Evolutionary conservation across 1,140 invertebrate genomes (phyloP), one percentile per base, ranked within the genome.

Genomic region (Drosophila simulans): DNA sequence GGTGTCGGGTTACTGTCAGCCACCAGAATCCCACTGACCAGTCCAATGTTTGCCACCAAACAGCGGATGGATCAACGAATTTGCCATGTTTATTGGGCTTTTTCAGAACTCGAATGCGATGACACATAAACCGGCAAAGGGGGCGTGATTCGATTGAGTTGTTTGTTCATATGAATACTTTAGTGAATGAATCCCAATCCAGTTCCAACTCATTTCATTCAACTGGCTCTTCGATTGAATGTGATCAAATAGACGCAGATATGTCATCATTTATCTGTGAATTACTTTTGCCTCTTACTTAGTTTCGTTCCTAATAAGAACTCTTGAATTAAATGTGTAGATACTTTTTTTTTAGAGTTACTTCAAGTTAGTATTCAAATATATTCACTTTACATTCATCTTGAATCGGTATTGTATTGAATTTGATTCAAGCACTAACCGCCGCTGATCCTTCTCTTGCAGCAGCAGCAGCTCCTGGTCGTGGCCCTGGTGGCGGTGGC

Each of bases 401-500:
- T 27, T 27, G 7, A 8, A 22, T 22, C 20, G 20, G 20, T 31
- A 31, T 31, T 7, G 7, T 8, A 31, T 31, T 8, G 7, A 8
- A 31, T 31, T 31, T 8, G 1, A 8, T 31, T 1, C 7, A 2
- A 8, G 7, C 31, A 31, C 31, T 31, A 31, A 31, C 7, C 31
- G 31, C 31, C 7, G 31, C 31, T 3, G 31, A 31, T 31, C 31
- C 40, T 37, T 27, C 15, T 12, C n/a, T 62, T 74, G 51, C 63
- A 77, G 53, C 70, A 77, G 53, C 70, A 46, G 4, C 75, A 62
- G 45, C 64, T 84, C 25, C 22, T 83, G 46, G 53, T 84, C 22
- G n/a, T 77, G 57, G 68, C 80, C 8, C 22, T 83, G 8, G 15
- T 88, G 60, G 66, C 79, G 2, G n/a, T 77, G 72, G 76, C 80